A percentile compares a stretch with the other conserved stretches of the same genome.
These are phyloP conservation scores for Chrysodeixis includens DNA, from an alignment of 2,888 invertebrate species.

Conservation along the genomic window DNA sequence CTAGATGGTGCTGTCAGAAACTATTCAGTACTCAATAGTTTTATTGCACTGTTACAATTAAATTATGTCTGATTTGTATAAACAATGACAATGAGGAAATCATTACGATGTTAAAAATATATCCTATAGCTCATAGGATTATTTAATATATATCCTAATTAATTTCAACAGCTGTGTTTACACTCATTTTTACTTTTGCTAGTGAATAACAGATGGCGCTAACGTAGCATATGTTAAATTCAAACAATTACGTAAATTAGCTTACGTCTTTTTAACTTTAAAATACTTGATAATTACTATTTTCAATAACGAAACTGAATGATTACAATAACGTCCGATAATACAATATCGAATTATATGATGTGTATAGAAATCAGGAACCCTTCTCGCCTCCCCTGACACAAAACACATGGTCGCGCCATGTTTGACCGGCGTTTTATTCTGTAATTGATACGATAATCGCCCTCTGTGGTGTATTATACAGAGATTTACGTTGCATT, in stretches of 20 bases:
- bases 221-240: not conserved
- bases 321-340: too few species aligned
- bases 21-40: too few species aligned
- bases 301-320: too few species aligned
- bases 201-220: not conserved
- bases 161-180: not conserved
- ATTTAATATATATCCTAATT: too few species aligned
- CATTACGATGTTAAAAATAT: too few species aligned
- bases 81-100: too few species aligned
- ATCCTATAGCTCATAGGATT: too few species aligned
- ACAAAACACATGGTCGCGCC: slow-evolving; percentile 73
- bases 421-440: slow-evolving; percentile 59
- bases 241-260: too few species aligned
- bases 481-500: slow-evolving; percentile 65
- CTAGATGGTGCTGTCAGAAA: slow-evolving; percentile 55
- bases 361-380: slow-evolving; percentile 18
- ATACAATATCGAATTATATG: too few species aligned
- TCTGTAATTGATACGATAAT: slow-evolving; percentile 79
- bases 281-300: too few species aligned
- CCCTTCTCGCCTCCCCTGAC: slow-evolving; percentile 62
- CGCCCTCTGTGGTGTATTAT: slow-evolving; percentile 71
- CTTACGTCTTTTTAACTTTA: too few species aligned
- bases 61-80: too few species aligned
- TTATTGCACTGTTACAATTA: not conserved
- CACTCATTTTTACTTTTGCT: not conserved